Percentiles rank a stretch among this genome's conserved stretches.
Evolutionary conservation across 2,888 invertebrate genomes (phyloP).

Genomic region (Empis stercorea): DNA sequence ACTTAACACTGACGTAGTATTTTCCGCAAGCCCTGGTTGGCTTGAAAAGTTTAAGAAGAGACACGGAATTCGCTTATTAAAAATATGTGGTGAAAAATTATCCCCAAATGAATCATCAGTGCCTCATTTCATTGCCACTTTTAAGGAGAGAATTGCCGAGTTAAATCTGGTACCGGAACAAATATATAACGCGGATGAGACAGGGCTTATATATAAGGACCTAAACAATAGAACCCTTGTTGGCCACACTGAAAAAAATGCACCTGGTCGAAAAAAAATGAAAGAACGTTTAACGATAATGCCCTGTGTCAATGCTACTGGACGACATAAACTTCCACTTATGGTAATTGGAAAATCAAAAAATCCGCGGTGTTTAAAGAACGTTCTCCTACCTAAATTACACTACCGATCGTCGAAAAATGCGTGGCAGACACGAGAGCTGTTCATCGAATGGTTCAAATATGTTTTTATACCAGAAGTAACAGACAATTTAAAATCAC

Average conservation of each 20-base stretch:
- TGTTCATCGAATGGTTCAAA: neutral
- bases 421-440: neutral
- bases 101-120: neutral
- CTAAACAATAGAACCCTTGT: neutral
- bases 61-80: neutral
- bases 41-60: neutral
- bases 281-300: slow-evolving; percentile 14
- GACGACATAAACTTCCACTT: slow-evolving; percentile 14
- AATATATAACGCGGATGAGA: neutral
- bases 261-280: neutral
- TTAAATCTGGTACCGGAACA: neutral
- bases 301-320: slow-evolving; percentile 15
- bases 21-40: neutral
- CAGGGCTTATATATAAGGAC: neutral
- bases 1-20: neutral
- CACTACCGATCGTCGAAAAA: no score
- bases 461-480: neutral
- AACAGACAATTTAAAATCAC: neutral
- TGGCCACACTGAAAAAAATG: neutral
- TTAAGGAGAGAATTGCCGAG: neutral
- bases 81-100: neutral
- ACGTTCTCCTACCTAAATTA: neutral
- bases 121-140: neutral
- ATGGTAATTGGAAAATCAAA: slow-evolving; percentile 1
- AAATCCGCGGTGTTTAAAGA: neutral